phyloP scores from a whole-genome alignment of 2,797 vertebrate species.

The Coranthus polyacanthus region DNA sequence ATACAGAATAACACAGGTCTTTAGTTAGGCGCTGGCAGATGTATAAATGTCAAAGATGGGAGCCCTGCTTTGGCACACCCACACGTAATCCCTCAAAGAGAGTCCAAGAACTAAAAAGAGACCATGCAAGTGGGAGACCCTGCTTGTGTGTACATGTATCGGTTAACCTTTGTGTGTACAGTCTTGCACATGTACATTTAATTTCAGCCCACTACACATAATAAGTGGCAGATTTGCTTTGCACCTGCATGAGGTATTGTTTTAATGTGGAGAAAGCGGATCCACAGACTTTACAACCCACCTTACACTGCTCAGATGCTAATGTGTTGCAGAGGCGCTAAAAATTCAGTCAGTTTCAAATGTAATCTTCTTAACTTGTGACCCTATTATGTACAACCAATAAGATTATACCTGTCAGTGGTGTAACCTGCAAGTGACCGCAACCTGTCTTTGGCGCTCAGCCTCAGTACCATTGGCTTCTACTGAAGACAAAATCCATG shows the following conservation, averaged over 20 bases:
- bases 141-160: slow-evolving; percentile 4
- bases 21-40: slow-evolving; percentile 50
- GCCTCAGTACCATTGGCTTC: background rate
- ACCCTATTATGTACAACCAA: slow-evolving; percentile 6
- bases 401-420: slow-evolving; percentile 21
- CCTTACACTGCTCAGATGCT: background rate
- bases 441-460: slow-evolving; percentile 7
- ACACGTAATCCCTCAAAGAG: slow-evolving; percentile 42
- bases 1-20: slow-evolving; percentile 52
- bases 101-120: background rate
- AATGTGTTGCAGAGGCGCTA: background rate
- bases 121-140: too few relatives aligned
- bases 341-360: slow-evolving; percentile 25
- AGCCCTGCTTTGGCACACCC: slow-evolving; percentile 39
- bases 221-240: background rate
- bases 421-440: slow-evolving; percentile 3
- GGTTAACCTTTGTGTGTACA: too few relatives aligned
- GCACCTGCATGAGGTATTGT: background rate
- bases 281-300: background rate
- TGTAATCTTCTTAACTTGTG: slow-evolving; percentile 6
- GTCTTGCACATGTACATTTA: background rate
- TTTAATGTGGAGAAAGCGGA: background rate
- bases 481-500: background rate
- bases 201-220: background rate
- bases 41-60: slow-evolving; percentile 69